A percentile compares a stretch with the other conserved stretches of the same genome.
Conservation (phyloP, 2,113 vertebrate species). For the Gopherus flavomarginatus region DNA sequence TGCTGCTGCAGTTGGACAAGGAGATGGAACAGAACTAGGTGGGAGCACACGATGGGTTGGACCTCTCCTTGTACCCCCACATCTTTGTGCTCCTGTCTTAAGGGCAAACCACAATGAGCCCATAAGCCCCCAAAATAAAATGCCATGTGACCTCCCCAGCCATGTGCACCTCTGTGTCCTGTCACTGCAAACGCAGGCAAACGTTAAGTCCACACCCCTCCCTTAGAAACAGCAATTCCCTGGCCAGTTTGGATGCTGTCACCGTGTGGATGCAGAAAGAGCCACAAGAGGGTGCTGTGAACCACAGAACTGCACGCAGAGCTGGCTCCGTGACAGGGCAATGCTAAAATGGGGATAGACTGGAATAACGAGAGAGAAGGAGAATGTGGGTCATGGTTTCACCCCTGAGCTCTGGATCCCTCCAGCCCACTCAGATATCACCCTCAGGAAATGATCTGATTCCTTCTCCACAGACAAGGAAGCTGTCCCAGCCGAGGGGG, state of each 20-base stretch:
- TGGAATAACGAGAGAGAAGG: too few species aligned
- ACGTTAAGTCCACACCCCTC: neutral
- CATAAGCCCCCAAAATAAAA: neutral
- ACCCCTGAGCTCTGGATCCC: rapidly evolving
- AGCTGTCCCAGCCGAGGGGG: neutral
- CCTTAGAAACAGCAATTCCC: neutral
- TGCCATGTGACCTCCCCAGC: neutral
- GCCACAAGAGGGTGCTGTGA: conserved; percentile 67
- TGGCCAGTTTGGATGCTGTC: neutral
- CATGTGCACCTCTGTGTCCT: neutral
- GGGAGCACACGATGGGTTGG: neutral
- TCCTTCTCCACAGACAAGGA: neutral
- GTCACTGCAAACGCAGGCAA: neutral
- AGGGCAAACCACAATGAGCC: neutral
- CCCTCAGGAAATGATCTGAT: neutral
- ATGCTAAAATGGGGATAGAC: neutral
- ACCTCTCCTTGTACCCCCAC: neutral
- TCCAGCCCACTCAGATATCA: neutral
- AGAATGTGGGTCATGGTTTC: neutral
- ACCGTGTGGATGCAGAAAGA: neutral
- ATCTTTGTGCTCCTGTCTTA: neutral
- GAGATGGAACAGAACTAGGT: neutral
- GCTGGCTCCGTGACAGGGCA: neutral
- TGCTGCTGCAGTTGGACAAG: neutral
- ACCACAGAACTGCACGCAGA: conserved; percentile 26